A percentile compares a stretch with the other conserved stretches of the same genome.
phyloP scores from a whole-genome alignment of 2,113 vertebrate genomes.

The Colaptes auratus region DNA sequence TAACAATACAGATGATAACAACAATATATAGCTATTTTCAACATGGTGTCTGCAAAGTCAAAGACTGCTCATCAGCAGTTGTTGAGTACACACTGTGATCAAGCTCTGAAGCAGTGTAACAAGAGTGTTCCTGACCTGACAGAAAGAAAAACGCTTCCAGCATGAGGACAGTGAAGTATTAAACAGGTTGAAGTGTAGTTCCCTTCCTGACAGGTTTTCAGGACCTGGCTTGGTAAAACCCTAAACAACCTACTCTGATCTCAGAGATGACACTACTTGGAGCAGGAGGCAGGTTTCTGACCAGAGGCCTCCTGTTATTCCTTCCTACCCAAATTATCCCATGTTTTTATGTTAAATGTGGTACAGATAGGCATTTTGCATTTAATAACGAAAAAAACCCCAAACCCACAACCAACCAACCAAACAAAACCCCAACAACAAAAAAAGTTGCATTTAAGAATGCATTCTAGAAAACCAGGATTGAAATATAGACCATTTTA shows the following conservation, averaged over 20 bases:
- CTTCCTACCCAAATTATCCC: not conserved
- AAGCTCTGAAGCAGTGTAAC: not conserved
- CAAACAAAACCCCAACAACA: no score
- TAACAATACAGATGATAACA: not conserved
- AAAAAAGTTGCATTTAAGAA: no score
- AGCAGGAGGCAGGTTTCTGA: not conserved
- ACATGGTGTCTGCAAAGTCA: not conserved
- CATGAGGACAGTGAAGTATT: not conserved
- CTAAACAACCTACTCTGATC: not conserved
- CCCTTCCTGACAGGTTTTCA: not conserved
- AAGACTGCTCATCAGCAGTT: not conserved
- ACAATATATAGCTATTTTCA: not conserved
- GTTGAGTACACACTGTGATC: not conserved
- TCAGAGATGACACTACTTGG: not conserved
- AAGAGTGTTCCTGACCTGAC: not conserved
- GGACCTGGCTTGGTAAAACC: rapidly evolving
- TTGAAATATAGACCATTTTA: not conserved
- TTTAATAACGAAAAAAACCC: no score
- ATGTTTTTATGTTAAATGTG: not conserved
- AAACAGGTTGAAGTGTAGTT: no score
- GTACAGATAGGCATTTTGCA: not conserved
- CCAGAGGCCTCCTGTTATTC: not conserved
- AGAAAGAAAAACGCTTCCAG: not conserved
- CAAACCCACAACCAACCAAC: no score
- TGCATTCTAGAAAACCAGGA: not conserved